Percentiles rank a stretch among this genome's conserved stretches.
These are phyloP conservation scores for Nomada ferruginata DNA, from an alignment of 2,888 invertebrate species.

Conservation along the genomic window DNA sequence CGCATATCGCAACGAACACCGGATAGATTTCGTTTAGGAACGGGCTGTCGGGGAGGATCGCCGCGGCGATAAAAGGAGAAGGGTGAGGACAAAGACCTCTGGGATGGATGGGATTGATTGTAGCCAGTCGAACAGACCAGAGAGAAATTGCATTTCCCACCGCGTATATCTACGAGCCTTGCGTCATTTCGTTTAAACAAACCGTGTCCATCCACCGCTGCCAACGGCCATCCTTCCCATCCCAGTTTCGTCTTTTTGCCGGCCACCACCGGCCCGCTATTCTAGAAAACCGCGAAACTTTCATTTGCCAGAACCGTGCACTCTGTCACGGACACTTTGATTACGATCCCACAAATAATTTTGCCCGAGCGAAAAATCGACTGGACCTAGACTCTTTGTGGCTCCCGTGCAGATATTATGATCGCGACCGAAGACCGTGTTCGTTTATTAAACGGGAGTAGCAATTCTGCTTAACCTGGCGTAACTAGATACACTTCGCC, in stretches of 20 bases:
- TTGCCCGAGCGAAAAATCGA: constrained; percentile 4
- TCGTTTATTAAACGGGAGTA: no score
- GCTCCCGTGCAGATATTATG: no score
- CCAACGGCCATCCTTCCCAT: constrained; percentile 35
- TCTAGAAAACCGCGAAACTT: constrained; percentile 45
- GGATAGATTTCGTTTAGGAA: constrained; percentile 60
- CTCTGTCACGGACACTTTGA: constrained; percentile 61
- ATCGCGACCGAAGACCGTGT: no score
- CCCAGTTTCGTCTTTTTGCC: constrained; percentile 30
- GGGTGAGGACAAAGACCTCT: constrained; percentile 32
- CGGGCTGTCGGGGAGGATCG: constrained; percentile 10
- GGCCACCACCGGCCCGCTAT: neutral
- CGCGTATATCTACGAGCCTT: constrained; percentile 53
- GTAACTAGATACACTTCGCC: no score
- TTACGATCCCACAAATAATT: constrained; percentile 57
- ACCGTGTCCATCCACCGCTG: constrained; percentile 61
- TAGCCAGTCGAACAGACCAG: constrained; percentile 56
- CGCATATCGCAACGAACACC: constrained; percentile 41
- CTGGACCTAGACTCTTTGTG: neutral
- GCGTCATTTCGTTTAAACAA: constrained; percentile 73
- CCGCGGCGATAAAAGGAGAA: constrained; percentile 53
- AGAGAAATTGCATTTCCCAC: constrained; percentile 71
- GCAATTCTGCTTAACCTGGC: no score
- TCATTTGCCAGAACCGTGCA: constrained; percentile 36
- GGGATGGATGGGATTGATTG: constrained; percentile 55